These are phyloP conservation scores for Spodoptera frugiperda DNA, from an alignment of 1,140 invertebrate species.

Conservation along the genomic window DNA sequence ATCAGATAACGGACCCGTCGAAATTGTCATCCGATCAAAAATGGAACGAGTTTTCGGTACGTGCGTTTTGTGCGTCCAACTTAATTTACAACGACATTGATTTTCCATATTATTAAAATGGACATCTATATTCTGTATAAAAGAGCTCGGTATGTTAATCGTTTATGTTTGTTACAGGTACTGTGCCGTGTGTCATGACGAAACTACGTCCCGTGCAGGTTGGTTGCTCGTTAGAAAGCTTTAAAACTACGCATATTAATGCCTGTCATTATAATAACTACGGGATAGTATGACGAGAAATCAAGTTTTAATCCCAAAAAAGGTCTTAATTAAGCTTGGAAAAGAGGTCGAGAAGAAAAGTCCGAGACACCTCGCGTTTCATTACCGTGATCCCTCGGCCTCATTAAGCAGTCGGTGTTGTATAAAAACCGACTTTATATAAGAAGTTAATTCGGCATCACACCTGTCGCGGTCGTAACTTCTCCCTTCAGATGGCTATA, in stretches of 20 bases:
- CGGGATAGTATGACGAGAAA: slow-evolving; percentile 49
- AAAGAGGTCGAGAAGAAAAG: slow-evolving; percentile 62
- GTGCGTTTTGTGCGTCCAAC: slow-evolving; percentile 46
- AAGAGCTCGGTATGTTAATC: slow-evolving; percentile 49
- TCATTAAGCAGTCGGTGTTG: slow-evolving; percentile 78
- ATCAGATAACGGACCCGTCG: slow-evolving; percentile 55
- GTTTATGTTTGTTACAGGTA: slow-evolving; percentile 67
- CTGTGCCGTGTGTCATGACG: slow-evolving; percentile 48
- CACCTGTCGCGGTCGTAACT: slow-evolving; percentile 85
- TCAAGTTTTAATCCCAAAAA: slow-evolving; percentile 57
- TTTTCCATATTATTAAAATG: slow-evolving; percentile 55
- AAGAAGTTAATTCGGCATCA: slow-evolving; percentile 83
- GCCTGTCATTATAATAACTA: slow-evolving; percentile 48
- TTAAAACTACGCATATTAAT: slow-evolving; percentile 53
- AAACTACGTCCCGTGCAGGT: slow-evolving; percentile 59
- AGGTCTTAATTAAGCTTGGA: slow-evolving; percentile 65
- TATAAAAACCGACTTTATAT: slow-evolving; percentile 81
- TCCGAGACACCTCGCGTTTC: slow-evolving; percentile 65
- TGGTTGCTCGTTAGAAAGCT: slow-evolving; percentile 58
- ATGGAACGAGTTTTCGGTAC: slow-evolving; percentile 54
- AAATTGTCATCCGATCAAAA: slow-evolving; percentile 53
- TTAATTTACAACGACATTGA: slow-evolving; percentile 52
- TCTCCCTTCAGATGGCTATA: slow-evolving; percentile 76
- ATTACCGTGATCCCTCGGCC: slow-evolving; percentile 71
- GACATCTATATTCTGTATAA: slow-evolving; percentile 40